Evolutionary conservation across 2,113 vertebrate genomes (phyloP).

Genomic region (Malaclemys terrapin): DNA sequence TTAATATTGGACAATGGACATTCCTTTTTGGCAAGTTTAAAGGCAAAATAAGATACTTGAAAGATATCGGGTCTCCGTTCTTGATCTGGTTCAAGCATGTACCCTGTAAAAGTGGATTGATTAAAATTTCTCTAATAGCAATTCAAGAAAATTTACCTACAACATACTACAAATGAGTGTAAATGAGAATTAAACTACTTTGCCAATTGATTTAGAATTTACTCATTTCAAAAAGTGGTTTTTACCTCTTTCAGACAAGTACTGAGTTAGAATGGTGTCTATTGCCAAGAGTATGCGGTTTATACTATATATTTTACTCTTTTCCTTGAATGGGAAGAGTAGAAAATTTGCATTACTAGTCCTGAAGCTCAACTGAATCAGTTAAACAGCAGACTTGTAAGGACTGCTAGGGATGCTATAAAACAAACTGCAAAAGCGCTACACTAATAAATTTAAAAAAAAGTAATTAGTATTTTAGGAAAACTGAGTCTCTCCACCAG

Average conservation of each 20-base stretch:
- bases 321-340: neutral
- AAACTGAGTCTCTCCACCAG: neutral
- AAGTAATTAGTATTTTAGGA: neutral
- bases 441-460: neutral
- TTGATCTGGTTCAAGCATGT: conserved; percentile 97
- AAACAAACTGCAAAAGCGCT: neutral
- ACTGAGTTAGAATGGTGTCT: neutral
- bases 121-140: neutral
- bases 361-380: neutral
- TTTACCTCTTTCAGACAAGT: neutral
- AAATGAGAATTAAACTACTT: neutral
- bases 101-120: conserved; percentile 81
- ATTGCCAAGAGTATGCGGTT: neutral
- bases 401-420: neutral
- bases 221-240: neutral
- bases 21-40: conserved; percentile 93
- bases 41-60: conserved; percentile 96
- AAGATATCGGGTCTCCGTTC: conserved; percentile 96
- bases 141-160: neutral
- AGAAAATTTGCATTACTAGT: neutral
- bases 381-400: neutral
- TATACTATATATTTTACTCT: neutral
- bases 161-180: neutral
- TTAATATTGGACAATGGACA: conserved; percentile 95
- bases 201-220: neutral